These are phyloP conservation scores for Cynoglossus semilaevis DNA, from an alignment of 2,113 vertebrate genomes.

Conservation along the genomic window DNA sequence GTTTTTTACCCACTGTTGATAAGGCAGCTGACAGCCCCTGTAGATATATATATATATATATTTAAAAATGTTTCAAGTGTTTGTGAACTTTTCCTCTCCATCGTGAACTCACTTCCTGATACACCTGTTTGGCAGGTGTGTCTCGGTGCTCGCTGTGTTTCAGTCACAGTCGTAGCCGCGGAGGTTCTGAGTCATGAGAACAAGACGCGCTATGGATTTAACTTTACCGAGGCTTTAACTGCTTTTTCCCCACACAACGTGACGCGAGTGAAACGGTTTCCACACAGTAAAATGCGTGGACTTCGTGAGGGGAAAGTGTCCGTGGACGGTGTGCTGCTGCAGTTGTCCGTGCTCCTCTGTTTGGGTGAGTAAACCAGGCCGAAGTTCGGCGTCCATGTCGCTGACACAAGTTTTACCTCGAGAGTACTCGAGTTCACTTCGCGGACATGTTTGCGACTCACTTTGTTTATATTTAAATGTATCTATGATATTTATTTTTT, in stretches of 20 bases:
- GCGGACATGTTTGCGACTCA: no score
- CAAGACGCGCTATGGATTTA: conserved; percentile 44
- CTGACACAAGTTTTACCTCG: background rate
- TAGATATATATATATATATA: no score
- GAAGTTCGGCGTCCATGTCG: background rate
- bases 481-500: no score
- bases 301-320: background rate
- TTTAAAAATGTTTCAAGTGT: no score
- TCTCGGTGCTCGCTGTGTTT: no score
- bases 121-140: conserved; percentile 69
- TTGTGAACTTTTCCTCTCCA: background rate
- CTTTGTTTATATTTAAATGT: no score
- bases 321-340: background rate
- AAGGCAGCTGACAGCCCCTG: no score
- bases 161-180: background rate
- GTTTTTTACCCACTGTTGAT: no score
- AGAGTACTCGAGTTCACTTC: background rate
- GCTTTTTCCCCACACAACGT: background rate
- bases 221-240: conserved; percentile 19
- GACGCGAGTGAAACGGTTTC: background rate
- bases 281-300: conserved; percentile 42
- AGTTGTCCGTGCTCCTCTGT: conserved; percentile 27
- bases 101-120: conserved; percentile 55
- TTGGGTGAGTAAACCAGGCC: conserved; percentile 60
- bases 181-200: conserved; percentile 19